Evolutionary conservation across 2,113 vertebrate genomes (phyloP).

Genomic region (Ictidomys tridecemlineatus): DNA sequence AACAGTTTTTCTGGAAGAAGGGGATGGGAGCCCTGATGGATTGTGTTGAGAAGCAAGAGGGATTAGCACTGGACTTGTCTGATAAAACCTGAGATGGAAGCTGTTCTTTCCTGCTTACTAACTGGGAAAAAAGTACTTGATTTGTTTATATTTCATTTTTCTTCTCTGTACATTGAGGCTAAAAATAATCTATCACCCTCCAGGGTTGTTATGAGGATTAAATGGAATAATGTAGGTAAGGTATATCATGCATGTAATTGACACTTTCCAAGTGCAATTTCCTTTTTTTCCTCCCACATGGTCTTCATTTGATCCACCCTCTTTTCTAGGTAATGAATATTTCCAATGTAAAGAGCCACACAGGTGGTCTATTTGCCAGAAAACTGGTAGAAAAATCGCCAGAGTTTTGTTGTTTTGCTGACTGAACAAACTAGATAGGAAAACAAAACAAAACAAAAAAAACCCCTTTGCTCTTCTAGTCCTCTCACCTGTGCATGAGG

Average conservation of each 20-base stretch:
- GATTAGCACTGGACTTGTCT: neutral
- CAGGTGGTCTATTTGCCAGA: neutral
- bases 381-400: neutral
- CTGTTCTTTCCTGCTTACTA: neutral
- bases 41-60: neutral
- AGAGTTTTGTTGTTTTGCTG: neutral
- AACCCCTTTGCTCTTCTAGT: neutral
- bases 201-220: neutral
- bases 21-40: neutral
- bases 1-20: neutral
- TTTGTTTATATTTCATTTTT: conserved; percentile 38
- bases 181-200: neutral
- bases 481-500: neutral
- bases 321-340: neutral
- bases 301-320: neutral
- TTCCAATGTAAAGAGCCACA: neutral
- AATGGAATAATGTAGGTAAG: neutral
- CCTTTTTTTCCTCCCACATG: neutral
- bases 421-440: neutral
- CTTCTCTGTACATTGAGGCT: neutral
- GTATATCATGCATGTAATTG: neutral
- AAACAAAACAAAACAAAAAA: neutral
- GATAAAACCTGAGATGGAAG: neutral
- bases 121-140: neutral
- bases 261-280: neutral